Percentiles rank a stretch among this genome's conserved stretches.
phyloP scores from a whole-genome alignment of 2,113 vertebrate genomes.

The Ursus arctos region DNA sequence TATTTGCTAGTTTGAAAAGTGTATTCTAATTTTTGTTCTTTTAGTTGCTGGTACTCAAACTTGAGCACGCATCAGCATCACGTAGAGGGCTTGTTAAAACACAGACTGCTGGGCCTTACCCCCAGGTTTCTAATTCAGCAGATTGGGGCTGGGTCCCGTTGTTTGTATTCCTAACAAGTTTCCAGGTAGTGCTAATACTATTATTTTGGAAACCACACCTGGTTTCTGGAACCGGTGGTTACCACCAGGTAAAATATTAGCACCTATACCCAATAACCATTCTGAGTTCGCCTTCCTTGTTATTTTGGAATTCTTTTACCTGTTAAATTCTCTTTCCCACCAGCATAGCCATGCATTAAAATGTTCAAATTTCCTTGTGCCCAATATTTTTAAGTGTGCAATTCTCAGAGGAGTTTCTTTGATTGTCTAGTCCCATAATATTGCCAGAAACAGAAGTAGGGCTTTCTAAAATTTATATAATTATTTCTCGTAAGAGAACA shows the following conservation, averaged over 20 bases:
- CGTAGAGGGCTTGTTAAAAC: neutral
- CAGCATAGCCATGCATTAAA: neutral
- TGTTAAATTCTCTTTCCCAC: neutral
- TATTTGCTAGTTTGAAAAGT: slow-evolving; percentile 29
- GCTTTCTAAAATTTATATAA: neutral
- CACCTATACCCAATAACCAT: neutral
- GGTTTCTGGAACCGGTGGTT: neutral
- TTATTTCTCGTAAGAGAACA: slow-evolving; percentile 32
- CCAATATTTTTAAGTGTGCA: neutral
- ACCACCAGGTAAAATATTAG: neutral
- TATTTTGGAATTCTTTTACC: slow-evolving; percentile 16
- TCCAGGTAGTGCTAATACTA: neutral
- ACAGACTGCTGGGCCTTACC: neutral
- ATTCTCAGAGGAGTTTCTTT: slow-evolving; percentile 6
- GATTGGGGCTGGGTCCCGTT: neutral
- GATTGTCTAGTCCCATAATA: neutral
- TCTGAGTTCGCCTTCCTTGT: neutral
- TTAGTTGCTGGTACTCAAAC: neutral
- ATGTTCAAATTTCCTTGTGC: slow-evolving; percentile 2
- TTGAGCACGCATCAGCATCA: neutral
- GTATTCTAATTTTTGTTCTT: slow-evolving; percentile 31
- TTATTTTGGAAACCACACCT: neutral
- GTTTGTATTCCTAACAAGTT: neutral
- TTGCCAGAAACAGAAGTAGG: neutral
- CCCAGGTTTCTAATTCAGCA: neutral